Conservation (phyloP, 2,888 invertebrate genomes). For the Tryphoninae sp. region DNA sequence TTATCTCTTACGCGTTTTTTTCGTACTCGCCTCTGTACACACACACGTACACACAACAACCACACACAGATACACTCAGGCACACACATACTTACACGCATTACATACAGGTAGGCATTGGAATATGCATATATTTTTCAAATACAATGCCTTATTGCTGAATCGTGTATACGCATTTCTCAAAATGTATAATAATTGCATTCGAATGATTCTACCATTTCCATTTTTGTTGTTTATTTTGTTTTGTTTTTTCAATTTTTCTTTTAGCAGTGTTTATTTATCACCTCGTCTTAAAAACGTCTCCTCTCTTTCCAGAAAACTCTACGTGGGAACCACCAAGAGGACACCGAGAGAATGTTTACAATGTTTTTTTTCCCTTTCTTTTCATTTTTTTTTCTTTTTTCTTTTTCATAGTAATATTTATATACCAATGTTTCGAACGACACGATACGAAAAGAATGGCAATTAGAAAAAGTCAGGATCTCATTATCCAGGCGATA, state of each 20-base stretch:
- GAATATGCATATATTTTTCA: conserved; percentile 5
- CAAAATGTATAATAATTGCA: conserved; percentile 38
- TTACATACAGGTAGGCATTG: conserved; percentile 38
- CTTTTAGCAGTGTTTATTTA: background rate
- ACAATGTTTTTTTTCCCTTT: conserved; percentile 4
- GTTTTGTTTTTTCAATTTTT: conserved; percentile 4
- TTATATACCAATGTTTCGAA: conserved; percentile 7
- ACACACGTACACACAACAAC: conserved; percentile 19
- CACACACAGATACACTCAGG: conserved; percentile 13
- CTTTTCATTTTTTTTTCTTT: background rate
- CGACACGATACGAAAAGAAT: conserved; percentile 29
- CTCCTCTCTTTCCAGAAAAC: conserved; percentile 1
- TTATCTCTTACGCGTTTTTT: conserved; percentile 32
- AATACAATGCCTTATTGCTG: conserved; percentile 56
- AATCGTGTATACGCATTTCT: conserved; percentile 29
- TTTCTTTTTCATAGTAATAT: conserved; percentile 11
- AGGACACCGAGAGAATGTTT: conserved; percentile 36
- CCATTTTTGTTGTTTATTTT: background rate
- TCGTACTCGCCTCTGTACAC: conserved; percentile 1
- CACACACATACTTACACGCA: conserved; percentile 17
- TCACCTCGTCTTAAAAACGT: background rate
- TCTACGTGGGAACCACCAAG: conserved; percentile 2
- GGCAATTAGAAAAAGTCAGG: conserved; percentile 34
- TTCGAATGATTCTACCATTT: background rate
- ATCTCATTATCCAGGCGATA: conserved; percentile 4